phyloP scores from a whole-genome alignment of 2,888 invertebrate genomes.

The Allygus modestus region DNA sequence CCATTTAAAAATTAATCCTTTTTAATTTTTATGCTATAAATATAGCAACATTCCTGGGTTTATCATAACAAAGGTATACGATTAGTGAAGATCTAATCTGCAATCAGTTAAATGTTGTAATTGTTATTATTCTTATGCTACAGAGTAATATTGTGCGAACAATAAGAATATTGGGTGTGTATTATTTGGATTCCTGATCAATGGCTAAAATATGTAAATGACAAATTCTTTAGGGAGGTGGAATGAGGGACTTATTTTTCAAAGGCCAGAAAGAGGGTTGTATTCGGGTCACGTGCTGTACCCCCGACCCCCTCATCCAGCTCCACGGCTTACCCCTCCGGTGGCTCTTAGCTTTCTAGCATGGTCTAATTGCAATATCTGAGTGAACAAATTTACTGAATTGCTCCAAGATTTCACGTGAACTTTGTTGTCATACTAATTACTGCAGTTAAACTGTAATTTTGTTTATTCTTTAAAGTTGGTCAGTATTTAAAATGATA shows the following conservation, averaged over 20 bases:
- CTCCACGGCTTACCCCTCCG: background rate
- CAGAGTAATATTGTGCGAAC: too few species aligned
- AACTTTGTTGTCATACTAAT: too few species aligned
- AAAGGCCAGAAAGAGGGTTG: constrained; percentile 33
- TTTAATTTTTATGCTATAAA: too few species aligned
- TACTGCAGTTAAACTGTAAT: too few species aligned
- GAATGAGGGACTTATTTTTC: constrained; percentile 36
- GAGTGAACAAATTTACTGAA: background rate
- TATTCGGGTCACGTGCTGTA: constrained; percentile 33
- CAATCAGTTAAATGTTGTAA: too few species aligned
- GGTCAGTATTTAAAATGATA: too few species aligned
- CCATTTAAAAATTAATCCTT: too few species aligned
- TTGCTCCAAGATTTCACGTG: background rate
- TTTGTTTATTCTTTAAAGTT: too few species aligned
- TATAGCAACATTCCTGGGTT: too few species aligned
- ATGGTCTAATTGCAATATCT: background rate
- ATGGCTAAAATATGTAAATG: constrained; percentile 57
- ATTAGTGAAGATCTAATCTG: too few species aligned
- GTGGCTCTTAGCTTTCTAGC: background rate
- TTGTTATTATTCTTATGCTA: too few species aligned
- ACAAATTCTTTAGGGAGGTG: constrained; percentile 39
- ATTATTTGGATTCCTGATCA: constrained; percentile 18
- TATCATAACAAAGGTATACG: too few species aligned
- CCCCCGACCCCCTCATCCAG: background rate
- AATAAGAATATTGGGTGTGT: constrained; percentile 44